These are phyloP conservation scores for Stenichneumon culpator DNA, from an alignment of 2,888 invertebrate species.

Conservation along the genomic window DNA sequence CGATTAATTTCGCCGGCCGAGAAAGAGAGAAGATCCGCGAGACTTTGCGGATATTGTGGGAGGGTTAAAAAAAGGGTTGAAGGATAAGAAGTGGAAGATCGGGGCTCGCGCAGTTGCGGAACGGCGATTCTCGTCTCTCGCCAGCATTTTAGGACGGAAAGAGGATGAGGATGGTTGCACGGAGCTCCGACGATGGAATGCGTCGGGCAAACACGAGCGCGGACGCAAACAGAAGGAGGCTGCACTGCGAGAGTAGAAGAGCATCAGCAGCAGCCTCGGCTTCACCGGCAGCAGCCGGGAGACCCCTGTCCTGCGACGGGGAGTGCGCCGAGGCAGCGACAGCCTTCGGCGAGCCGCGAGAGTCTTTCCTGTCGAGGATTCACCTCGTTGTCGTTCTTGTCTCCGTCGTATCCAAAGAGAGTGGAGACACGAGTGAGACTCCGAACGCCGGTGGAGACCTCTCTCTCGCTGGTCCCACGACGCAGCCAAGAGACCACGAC, in stretches of 20 bases:
- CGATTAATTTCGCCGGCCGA: slow-evolving; percentile 42
- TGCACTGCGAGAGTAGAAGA: slow-evolving; percentile 67
- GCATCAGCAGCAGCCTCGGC: slow-evolving; percentile 60
- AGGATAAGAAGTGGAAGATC: slow-evolving; percentile 44
- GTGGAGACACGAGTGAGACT: slow-evolving; percentile 43
- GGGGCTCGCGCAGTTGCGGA: slow-evolving; percentile 36
- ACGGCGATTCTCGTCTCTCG: slow-evolving; percentile 49
- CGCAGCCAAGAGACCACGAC: slow-evolving; percentile 41
- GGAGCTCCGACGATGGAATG: slow-evolving; percentile 75
- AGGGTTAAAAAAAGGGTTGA: slow-evolving; percentile 25
- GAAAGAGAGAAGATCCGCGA: neutral
- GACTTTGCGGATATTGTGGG: slow-evolving; percentile 9
- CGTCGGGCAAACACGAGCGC: slow-evolving; percentile 79
- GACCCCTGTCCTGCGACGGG: slow-evolving; percentile 31
- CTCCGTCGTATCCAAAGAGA: slow-evolving; percentile 44
- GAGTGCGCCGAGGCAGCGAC: slow-evolving; percentile 45
- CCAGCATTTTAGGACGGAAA: slow-evolving; percentile 19
- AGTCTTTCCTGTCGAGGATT: slow-evolving; percentile 61
- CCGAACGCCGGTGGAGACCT: slow-evolving; percentile 38
- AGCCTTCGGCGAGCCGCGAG: slow-evolving; percentile 59
- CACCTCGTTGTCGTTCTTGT: slow-evolving; percentile 46
- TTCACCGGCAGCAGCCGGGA: slow-evolving; percentile 55
- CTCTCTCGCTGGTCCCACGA: slow-evolving; percentile 48
- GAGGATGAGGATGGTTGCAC: slow-evolving; percentile 37
- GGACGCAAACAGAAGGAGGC: slow-evolving; percentile 77